phyloP scores from a whole-genome alignment of 2,797 vertebrate genomes.

The Enteromius argenteus region DNA sequence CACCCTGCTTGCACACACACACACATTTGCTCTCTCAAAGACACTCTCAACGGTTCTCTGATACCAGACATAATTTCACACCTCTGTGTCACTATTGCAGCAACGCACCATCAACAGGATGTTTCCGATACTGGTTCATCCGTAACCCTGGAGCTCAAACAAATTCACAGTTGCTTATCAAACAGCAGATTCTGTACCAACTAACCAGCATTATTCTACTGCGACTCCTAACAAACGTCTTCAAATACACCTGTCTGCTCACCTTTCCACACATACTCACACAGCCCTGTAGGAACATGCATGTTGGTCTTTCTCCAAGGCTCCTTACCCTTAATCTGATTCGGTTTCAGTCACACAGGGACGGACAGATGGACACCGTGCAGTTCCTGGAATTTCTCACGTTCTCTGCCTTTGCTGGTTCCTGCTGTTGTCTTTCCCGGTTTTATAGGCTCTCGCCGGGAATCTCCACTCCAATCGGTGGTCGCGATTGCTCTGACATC shows the following conservation, averaged over 20 bases:
- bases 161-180: constrained; percentile 21
- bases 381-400: constrained; percentile 66
- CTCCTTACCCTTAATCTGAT: constrained; percentile 66
- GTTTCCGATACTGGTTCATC: constrained; percentile 34
- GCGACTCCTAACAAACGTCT: not conserved
- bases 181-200: constrained; percentile 4
- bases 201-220: not conserved
- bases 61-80: constrained; percentile 58
- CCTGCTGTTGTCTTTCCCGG: constrained; percentile 77
- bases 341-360: constrained; percentile 51
- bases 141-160: constrained; percentile 14
- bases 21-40: constrained; percentile 36
- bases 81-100: constrained; percentile 41
- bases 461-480: constrained; percentile 86
- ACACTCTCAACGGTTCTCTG: constrained; percentile 38
- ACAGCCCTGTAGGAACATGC: constrained; percentile 1
- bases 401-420: constrained; percentile 67
- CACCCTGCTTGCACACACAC: constrained; percentile 34
- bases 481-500: constrained; percentile 87
- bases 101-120: constrained; percentile 34
- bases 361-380: constrained; percentile 49
- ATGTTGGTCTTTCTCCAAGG: constrained; percentile 17
- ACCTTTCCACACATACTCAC: constrained; percentile 36
- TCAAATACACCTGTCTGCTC: constrained; percentile 42
- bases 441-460: constrained; percentile 90